These are phyloP conservation scores for Saiga tatarica DNA, from an alignment of 2,113 vertebrate genomes.

Conservation along the genomic window DNA sequence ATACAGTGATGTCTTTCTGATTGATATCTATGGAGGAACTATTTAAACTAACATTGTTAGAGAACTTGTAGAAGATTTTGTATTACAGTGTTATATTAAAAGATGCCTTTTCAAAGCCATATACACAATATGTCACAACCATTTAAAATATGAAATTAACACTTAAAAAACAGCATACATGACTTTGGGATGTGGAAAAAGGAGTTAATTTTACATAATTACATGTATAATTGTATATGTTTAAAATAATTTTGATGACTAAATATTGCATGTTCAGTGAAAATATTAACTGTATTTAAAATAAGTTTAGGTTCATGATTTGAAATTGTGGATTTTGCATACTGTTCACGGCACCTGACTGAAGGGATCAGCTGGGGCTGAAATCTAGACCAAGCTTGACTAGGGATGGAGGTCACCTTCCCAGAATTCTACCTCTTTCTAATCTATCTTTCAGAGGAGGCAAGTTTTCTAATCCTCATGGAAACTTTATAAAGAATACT, in stretches of 20 bases:
- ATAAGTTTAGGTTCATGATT: background rate
- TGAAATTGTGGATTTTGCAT: background rate
- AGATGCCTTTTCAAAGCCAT: background rate
- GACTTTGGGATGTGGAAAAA: background rate
- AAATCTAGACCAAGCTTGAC: background rate
- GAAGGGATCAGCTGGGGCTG: background rate
- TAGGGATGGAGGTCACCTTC: rapidly evolving
- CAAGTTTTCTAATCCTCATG: background rate
- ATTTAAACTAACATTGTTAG: background rate
- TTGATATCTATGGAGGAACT: background rate
- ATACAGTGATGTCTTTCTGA: background rate
- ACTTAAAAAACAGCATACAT: background rate
- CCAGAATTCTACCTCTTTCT: background rate
- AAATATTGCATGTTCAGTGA: background rate
- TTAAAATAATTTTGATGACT: background rate
- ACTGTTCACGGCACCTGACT: background rate
- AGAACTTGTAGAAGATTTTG: background rate
- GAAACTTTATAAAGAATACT: background rate
- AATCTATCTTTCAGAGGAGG: background rate
- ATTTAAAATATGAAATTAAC: background rate
- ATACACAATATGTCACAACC: background rate
- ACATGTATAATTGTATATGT: background rate
- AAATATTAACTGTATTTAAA: slow-evolving; percentile 4
- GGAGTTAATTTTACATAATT: background rate
- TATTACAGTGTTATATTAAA: background rate